Base-by-base conservation (phyloP, 2,113 vertebrate genomes). In the Reinhardtius hippoglossoides region DNA sequence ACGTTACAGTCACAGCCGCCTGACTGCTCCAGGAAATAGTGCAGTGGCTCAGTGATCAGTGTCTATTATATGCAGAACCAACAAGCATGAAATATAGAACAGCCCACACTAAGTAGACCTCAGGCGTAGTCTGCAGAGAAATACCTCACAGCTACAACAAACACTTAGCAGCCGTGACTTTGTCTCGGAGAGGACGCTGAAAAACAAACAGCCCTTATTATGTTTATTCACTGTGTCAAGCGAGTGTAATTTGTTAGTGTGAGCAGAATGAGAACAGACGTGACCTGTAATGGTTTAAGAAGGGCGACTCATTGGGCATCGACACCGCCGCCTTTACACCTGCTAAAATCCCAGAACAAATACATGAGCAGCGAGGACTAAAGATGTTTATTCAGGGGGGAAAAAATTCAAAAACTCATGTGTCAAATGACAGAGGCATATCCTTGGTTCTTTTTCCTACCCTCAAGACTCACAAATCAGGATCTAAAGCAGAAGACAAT, bases 401-500 rank as follows among this genome's bases (percentile, higher is more conserved):
- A 6, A 4, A 1, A 37, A 58, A 77, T 44, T 78, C 46, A 62
- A 71, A 83, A 67, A 40, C 26, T 18, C 3, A 26, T 37, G 44
- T 24, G 18, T 54, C 74, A 87, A 84, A 86, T 68, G 77, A 87
- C 52, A 68, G 60, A 56, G 31, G 69, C 66, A 75, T n/a, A 60
- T 59, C 56, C 44, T 27, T 57, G 20, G 37, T 20, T 48, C 27
- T 35, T 21, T 6, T 37, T 26, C 27, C 26, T 60, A 59, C 0
- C 9, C 46, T 5, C 21, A 64, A 63, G 74, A 82, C 14, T 84
- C 71, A 80, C 81, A 89, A 91, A 88, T 84, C 83, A 63, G 65
- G 68, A 86, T 85, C 76, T 87, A 74, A 90, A 87, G 76, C 23
- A 87, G 63, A 88, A 88, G 82, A 91, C 84, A 90, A 91, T 88